Base-by-base conservation (phyloP, 2,888 invertebrate genomes). In the Netelia melanura region DNA sequence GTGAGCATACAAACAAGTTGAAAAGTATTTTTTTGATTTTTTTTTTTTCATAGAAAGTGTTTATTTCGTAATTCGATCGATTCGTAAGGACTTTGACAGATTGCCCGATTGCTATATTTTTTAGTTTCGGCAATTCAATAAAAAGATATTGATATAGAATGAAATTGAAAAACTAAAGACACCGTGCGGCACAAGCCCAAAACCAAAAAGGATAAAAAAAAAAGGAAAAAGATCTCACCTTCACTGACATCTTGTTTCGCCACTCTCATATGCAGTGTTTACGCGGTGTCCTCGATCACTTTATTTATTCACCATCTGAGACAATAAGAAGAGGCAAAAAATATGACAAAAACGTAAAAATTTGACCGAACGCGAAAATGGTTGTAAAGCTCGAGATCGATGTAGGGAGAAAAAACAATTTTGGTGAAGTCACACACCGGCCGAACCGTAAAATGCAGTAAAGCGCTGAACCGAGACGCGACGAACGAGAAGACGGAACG, bases 161-260 rank as follows among this genome's bases (percentile, higher is more conserved):
- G 6, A 38, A 3, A 38, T 38, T 38, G 38, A 38, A 6, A 38
- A 38, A 38, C 1, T 38, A 8, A 38, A 38, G 38, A 38, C 38
- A 0, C 8, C 38, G 38, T 38, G 38, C 6, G 6, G 38, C 38
- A 38, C 38, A 6, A 38, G 38, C 38, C 38, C 38, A 38, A 74
- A 74, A 74, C 30, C 17, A 43, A 74, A 74, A 56, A 25, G 30
- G 58, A 61, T 1, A 25, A 65, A n/a, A 10, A 43, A 2, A 44
- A 9, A 30, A 67, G 1, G 30, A 25, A 30, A 8, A 70, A 70
- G 9, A 11, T 52, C 92, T 90, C 90, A 93, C 93, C 92, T 92
- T 93, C 87, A 93, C 93, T 92, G 93, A 92, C 93, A 93, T 93
- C 88, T 92, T 92, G 90, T 77, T 85, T 83, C 85, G 75, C 77